A percentile compares a stretch with the other conserved stretches of the same genome.
phyloP scores from a whole-genome alignment of 1,140 invertebrate species.

The Ooceraea biroi region DNA sequence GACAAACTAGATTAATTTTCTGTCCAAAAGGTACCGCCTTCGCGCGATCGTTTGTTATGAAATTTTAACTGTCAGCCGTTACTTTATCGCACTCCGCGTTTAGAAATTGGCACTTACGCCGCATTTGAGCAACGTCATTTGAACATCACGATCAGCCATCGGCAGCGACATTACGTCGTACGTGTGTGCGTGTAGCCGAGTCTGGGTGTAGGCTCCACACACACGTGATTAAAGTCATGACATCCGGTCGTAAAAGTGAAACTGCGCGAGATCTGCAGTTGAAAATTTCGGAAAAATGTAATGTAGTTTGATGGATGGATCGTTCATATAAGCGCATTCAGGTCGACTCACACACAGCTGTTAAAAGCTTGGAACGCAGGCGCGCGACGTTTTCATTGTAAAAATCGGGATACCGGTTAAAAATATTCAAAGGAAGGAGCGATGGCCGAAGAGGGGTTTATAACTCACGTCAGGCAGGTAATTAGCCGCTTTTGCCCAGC shows the following conservation, averaged over 20 bases:
- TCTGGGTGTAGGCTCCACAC: no score
- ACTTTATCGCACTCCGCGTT: conserved; percentile 60
- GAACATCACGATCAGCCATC: conserved; percentile 29
- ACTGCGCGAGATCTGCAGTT: no score
- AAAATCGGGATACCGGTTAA: conserved; percentile 78
- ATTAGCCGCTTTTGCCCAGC: conserved; percentile 86
- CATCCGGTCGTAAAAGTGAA: no score
- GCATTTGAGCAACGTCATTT: conserved; percentile 57
- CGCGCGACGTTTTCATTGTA: conserved; percentile 73
- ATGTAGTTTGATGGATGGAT: no score
- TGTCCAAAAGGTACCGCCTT: conserved; percentile 80
- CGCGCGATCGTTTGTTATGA: conserved; percentile 85
- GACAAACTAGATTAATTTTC: conserved; percentile 87
- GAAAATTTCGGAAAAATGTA: neutral
- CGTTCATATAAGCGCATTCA: no score
- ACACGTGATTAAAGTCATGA: no score
- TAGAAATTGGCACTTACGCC: conserved; percentile 65
- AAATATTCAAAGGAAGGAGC: conserved; percentile 79
- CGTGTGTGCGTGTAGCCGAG: neutral
- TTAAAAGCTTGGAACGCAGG: conserved; percentile 29
- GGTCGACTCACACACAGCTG: no score
- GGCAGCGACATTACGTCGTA: conserved; percentile 6
- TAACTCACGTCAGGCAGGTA: conserved; percentile 87
- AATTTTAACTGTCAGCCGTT: conserved; percentile 84
- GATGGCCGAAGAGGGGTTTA: conserved; percentile 82